Percentiles rank a stretch among this genome's conserved stretches.
Conservation (phyloP, 1,140 invertebrate species). For the Sarcophaga bullata region DNA sequence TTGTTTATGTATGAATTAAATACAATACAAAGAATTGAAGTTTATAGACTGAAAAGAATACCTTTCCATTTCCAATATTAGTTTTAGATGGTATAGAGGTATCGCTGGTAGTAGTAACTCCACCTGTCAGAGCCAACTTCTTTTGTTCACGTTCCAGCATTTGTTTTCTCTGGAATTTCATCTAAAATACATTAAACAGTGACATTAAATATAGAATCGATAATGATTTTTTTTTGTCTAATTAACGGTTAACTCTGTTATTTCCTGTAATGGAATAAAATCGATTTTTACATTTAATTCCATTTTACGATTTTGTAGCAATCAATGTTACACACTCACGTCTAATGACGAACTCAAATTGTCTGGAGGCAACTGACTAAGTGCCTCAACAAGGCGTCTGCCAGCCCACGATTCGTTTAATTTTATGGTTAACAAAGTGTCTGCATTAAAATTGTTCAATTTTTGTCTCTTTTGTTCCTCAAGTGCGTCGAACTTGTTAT, state of each 20-base stretch:
- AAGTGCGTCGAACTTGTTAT: not conserved
- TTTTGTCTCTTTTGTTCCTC: not conserved
- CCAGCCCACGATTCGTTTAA: constrained; percentile 70
- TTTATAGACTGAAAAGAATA: not conserved
- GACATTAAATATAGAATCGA: not conserved
- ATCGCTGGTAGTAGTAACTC: not conserved
- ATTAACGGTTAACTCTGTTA: not conserved
- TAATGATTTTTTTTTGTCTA: not conserved
- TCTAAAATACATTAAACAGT: constrained; percentile 48
- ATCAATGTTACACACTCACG: constrained; percentile 35
- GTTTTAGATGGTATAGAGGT: constrained; percentile 34
- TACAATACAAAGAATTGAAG: not conserved
- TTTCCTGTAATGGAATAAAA: not conserved
- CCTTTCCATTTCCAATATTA: constrained; percentile 57
- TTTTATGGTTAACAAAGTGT: constrained; percentile 66
- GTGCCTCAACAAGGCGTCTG: constrained; percentile 64
- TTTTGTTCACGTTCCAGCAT: constrained; percentile 56
- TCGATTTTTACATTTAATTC: constrained; percentile 7
- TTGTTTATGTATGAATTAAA: not conserved
- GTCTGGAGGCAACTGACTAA: constrained; percentile 56
- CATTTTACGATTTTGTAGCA: not conserved
- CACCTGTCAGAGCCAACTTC: constrained; percentile 49
- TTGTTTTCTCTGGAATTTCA: constrained; percentile 62
- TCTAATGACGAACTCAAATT: constrained; percentile 50
- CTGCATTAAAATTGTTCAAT: not conserved